Evolutionary conservation across 1,140 invertebrate species (phyloP).

Genomic region (Piezodorus guildinii): DNA sequence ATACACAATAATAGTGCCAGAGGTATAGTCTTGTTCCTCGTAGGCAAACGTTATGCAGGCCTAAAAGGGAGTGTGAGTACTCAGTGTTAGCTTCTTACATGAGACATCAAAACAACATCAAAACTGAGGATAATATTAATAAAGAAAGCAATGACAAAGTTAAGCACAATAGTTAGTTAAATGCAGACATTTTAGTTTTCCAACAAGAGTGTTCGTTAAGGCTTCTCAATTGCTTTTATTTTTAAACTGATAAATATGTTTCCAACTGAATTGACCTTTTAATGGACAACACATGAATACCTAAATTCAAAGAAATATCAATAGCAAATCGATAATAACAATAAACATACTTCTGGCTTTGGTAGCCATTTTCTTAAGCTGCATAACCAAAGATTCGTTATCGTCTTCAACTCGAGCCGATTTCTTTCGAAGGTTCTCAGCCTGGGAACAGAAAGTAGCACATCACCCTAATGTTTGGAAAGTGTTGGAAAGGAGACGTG

Average conservation of each 20-base stretch:
- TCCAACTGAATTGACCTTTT: not conserved
- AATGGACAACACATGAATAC: not conserved
- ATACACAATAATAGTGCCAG: too few relatives aligned
- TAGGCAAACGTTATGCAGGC: too few relatives aligned
- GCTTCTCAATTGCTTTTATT: not conserved
- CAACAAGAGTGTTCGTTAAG: not conserved
- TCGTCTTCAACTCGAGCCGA: constrained; percentile 79
- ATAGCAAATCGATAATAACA: constrained; percentile 13
- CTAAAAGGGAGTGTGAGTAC: too few relatives aligned
- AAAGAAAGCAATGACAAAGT: not conserved
- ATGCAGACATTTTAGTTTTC: constrained; percentile 2
- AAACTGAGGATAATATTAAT: too few relatives aligned
- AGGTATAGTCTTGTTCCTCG: too few relatives aligned
- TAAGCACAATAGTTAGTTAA: not conserved
- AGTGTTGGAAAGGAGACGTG: not conserved
- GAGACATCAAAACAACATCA: too few relatives aligned
- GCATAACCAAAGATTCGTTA: constrained; percentile 81
- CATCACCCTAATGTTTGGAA: constrained; percentile 8
- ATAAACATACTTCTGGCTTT: constrained; percentile 58
- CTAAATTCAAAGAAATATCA: constrained; percentile 1
- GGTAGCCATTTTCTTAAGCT: constrained; percentile 87
- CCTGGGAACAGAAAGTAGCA: constrained; percentile 43
- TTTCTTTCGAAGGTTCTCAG: constrained; percentile 72
- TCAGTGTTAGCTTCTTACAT: too few relatives aligned
- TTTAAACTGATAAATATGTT: too few relatives aligned